phyloP scores from a whole-genome alignment of 2,113 vertebrate species.

The Micronycteris hirsuta region DNA sequence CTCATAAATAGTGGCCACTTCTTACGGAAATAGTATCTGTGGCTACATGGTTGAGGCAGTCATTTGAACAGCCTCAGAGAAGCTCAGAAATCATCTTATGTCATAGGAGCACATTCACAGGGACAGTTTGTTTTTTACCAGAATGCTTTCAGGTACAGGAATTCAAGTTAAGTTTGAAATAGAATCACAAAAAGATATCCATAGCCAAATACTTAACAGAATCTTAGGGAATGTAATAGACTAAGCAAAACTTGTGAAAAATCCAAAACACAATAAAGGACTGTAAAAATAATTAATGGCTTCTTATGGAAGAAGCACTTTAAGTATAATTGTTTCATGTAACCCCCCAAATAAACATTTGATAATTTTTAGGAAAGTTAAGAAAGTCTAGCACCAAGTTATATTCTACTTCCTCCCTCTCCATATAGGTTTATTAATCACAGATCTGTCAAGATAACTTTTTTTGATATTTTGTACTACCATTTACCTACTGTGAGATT shows the following conservation, averaged over 20 bases:
- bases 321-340: neutral
- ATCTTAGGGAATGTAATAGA: neutral
- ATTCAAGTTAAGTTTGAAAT: neutral
- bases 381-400: neutral
- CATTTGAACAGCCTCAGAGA: neutral
- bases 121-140: neutral
- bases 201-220: neutral
- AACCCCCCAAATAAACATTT: neutral
- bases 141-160: neutral
- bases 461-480: neutral
- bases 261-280: neutral
- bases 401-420: neutral
- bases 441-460: neutral
- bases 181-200: neutral
- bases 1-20: neutral
- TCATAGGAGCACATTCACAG: neutral
- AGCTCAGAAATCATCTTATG: neutral
- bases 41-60: neutral
- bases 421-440: neutral
- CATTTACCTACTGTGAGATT: neutral
- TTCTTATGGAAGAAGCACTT: neutral
- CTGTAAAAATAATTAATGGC: neutral
- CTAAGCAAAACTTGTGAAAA: neutral
- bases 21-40: neutral
- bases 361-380: neutral